Evolutionary conservation across 1,140 invertebrate genomes (phyloP).

Genomic region (Drosophila funebris): DNA sequence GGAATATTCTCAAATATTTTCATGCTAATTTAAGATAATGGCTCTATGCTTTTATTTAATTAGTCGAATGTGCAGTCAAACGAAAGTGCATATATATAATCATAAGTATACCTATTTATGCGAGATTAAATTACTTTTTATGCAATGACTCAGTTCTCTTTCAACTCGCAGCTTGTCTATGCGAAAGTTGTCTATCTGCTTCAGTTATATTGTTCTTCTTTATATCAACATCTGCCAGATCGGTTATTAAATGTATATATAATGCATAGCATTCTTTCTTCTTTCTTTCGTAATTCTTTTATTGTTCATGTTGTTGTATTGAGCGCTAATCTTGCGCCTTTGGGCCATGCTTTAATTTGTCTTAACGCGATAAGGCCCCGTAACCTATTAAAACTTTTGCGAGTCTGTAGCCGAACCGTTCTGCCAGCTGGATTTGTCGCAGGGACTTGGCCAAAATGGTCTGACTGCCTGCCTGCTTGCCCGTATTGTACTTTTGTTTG

Average conservation of each 20-base stretch:
- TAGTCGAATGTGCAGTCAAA: background rate
- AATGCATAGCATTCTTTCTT: too few species aligned
- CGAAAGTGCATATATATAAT: background rate
- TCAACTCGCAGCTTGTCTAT: too few species aligned
- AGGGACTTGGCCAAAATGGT: background rate
- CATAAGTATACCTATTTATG: background rate
- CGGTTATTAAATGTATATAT: too few species aligned
- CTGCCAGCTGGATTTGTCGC: slow-evolving; percentile 9
- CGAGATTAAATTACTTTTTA: too few species aligned
- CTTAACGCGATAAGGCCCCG: slow-evolving; percentile 60
- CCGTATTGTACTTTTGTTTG: slow-evolving; percentile 12
- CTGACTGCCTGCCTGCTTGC: slow-evolving; percentile 13
- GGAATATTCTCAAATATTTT: background rate
- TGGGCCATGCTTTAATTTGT: slow-evolving; percentile 65
- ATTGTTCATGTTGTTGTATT: slow-evolving; percentile 25
- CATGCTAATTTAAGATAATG: background rate
- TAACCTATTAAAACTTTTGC: slow-evolving; percentile 75
- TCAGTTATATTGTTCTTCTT: too few species aligned
- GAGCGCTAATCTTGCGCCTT: slow-evolving; percentile 52
- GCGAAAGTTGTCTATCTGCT: too few species aligned
- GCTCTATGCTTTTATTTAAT: background rate
- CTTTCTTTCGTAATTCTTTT: slow-evolving; percentile 26
- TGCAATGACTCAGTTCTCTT: too few species aligned
- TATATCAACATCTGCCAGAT: background rate
- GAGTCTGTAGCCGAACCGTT: slow-evolving; percentile 33